A percentile compares a stretch with the other conserved stretches of the same genome.
These are phyloP conservation scores for Hetaerina titia DNA, from an alignment of 2,888 invertebrate genomes.

Conservation along the genomic window DNA sequence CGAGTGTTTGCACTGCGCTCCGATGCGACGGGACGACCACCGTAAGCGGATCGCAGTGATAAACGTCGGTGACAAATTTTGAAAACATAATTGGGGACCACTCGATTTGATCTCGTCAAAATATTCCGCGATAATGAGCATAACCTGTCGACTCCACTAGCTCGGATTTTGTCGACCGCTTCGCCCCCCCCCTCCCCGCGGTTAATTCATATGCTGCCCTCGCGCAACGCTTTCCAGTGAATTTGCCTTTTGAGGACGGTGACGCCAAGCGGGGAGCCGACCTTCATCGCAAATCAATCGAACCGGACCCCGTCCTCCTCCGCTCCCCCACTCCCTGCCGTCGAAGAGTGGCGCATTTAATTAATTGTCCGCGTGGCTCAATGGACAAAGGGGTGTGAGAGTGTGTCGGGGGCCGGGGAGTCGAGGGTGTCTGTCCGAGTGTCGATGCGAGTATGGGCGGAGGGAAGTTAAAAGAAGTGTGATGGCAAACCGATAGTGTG, in stretches of 20 bases:
- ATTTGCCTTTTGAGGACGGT: background rate
- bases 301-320: background rate
- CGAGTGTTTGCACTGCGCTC: background rate
- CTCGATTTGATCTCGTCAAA: background rate
- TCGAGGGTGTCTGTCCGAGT: background rate
- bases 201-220: background rate
- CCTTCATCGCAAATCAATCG: background rate
- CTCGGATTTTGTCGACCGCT: background rate
- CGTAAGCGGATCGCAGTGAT: background rate
- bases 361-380: background rate
- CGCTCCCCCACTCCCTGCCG: background rate
- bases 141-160: background rate
- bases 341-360: background rate
- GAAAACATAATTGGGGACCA: constrained; percentile 5
- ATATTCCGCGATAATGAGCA: background rate
- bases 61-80: background rate
- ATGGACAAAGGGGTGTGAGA: background rate
- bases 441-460: background rate
- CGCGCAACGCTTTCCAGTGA: background rate
- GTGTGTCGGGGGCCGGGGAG: background rate
- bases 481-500: too few relatives aligned
- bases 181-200: background rate
- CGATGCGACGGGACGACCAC: background rate
- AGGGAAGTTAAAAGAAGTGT: too few relatives aligned
- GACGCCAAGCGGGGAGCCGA: background rate